phyloP scores from a whole-genome alignment of 2,113 vertebrate species.

The Merops nubicus region DNA sequence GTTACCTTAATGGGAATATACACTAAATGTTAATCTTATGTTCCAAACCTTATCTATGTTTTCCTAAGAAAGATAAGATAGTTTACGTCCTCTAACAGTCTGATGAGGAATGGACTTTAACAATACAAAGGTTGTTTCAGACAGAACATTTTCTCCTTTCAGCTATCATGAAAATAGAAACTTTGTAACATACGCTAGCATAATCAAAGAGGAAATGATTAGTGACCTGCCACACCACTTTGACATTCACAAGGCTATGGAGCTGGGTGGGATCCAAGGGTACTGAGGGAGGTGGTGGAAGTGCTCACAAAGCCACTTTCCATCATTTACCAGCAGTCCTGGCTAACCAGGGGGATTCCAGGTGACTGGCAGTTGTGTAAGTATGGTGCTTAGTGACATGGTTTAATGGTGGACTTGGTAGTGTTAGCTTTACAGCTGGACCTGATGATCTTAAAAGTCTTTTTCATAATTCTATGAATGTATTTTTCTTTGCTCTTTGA shows the following conservation, averaged over 20 bases:
- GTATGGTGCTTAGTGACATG: too few relatives aligned
- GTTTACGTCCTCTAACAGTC: not conserved
- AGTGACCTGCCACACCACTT: not conserved
- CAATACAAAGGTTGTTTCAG: not conserved
- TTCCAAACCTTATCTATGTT: not conserved
- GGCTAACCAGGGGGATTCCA: too few relatives aligned
- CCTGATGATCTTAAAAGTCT: too few relatives aligned
- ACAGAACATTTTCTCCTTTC: not conserved
- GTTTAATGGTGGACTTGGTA: too few relatives aligned
- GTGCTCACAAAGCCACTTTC: not conserved
- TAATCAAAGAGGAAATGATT: not conserved
- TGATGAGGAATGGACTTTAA: not conserved
- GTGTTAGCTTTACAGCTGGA: too few relatives aligned
- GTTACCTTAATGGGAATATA: not conserved
- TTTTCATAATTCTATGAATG: too few relatives aligned
- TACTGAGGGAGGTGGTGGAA: not conserved
- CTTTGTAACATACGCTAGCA: not conserved
- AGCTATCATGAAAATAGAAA: not conserved
- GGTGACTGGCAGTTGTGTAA: too few relatives aligned
- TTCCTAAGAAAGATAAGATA: not conserved
- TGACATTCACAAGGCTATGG: not conserved
- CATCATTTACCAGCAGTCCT: not conserved
- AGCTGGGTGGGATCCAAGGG: not conserved
- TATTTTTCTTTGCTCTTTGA: too few relatives aligned
- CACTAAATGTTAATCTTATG: not conserved